Conservation (phyloP, 2,888 invertebrate species). For the Galerucella nymphaeae region DNA sequence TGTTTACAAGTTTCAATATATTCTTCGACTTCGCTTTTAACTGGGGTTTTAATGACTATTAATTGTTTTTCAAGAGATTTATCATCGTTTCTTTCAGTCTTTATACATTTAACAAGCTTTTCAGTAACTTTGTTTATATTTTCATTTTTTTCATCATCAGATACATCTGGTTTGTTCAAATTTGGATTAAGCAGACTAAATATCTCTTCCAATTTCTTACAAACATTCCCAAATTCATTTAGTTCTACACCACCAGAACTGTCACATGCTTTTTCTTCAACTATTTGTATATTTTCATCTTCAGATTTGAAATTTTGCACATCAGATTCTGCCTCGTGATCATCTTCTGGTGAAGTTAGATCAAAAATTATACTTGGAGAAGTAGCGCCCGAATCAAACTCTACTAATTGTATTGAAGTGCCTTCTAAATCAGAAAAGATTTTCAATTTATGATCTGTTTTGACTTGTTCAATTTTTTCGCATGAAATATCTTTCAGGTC, state of each 20-base stretch:
- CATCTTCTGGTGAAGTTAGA: no score
- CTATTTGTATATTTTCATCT: background rate
- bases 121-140: background rate
- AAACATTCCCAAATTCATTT: background rate
- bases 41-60: conserved; percentile 6
- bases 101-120: background rate
- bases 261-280: background rate
- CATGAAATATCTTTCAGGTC: no score
- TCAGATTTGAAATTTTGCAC: no score
- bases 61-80: background rate
- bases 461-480: no score
- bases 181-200: background rate
- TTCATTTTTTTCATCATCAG: background rate
- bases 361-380: no score
- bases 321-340: no score
- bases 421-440: no score
- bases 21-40: conserved; percentile 17
- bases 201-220: background rate
- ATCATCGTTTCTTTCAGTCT: background rate
- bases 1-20: background rate
- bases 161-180: background rate
- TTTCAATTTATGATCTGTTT: no score
- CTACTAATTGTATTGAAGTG: no score
- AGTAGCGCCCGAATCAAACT: no score
- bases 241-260: background rate